Evolutionary conservation across 1,140 invertebrate species (phyloP).

Genomic region (Ladona fulva): DNA sequence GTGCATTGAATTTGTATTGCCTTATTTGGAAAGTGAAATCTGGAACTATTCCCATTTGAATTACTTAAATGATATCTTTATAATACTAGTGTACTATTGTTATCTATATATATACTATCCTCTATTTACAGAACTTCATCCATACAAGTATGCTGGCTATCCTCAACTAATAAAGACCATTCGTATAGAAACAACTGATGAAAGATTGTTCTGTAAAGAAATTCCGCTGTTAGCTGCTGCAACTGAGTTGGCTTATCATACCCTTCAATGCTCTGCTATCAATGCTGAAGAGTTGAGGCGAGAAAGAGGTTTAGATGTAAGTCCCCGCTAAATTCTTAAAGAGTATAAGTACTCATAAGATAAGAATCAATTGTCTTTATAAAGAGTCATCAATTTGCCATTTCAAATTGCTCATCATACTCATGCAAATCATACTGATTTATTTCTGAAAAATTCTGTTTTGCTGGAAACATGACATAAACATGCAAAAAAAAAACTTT

Average conservation of each 20-base stretch:
- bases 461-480: too few species aligned
- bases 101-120: not conserved
- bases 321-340: not conserved
- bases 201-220: constrained; percentile 83
- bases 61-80: not conserved
- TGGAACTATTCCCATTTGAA: not conserved
- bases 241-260: constrained; percentile 91
- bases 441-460: too few species aligned
- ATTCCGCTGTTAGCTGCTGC: constrained; percentile 80
- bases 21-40: not conserved
- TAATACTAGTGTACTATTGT: constrained; percentile 1
- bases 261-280: constrained; percentile 89
- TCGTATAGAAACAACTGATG: constrained; percentile 84
- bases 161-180: constrained; percentile 95
- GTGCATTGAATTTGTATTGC: not conserved
- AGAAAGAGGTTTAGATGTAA: constrained; percentile 82
- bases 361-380: too few species aligned
- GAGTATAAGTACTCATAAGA: too few species aligned
- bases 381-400: too few species aligned
- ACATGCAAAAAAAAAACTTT: too few species aligned
- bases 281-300: constrained; percentile 95
- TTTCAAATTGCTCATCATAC: too few species aligned
- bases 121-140: constrained; percentile 63
- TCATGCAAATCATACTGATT: too few species aligned
- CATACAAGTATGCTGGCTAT: constrained; percentile 99